Evolutionary conservation across 1,140 invertebrate species (phyloP), one percentile per base, ranked within the genome.

Genomic region (Dreissena polymorpha): DNA sequence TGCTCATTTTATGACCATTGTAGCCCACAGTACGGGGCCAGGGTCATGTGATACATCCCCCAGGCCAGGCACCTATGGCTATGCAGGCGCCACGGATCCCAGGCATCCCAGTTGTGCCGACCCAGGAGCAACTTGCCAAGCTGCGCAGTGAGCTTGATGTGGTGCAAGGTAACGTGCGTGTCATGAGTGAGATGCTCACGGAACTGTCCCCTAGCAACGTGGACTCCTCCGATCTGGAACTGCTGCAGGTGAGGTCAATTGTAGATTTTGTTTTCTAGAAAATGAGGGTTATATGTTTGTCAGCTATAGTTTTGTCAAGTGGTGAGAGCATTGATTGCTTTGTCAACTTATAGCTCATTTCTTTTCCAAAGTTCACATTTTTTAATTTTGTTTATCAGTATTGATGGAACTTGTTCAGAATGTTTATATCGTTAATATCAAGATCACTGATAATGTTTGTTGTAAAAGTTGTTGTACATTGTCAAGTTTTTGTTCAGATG

Each of bases 141-240:
- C 93, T 99, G 65, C 95, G 96, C 88, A 96, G 95, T 12, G 98
- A 99, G 93, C 93, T 99, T 74, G 97, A 98, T 86, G 95, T 99
- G 60, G 98, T 99, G 1, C 96, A 98, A 89, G 96, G 96, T 49
- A 99, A 99, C 91, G 97, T 99, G 95, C 94, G 95, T 50, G 97
- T 99, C 7, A 95, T 99, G 91, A 96, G 96, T 53, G 98, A 99
- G 93, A 98, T 99, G 97, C 93, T 99, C 21, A 96, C 95, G 84
- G 97, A 99, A 92, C 93, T 99, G 71, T 95, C 93, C 85, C 96
- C 95, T 78, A 95, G 95, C 68, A 94, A 95, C 90, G 96, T 97
- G 87, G 94, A 96, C 88, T 92, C 94, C 0, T 95, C 95, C 76
- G 96, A 97, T 90, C 93, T 96, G 87, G 95, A 96, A 88, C 90